A percentile compares a stretch with the other conserved stretches of the same genome.
Evolutionary conservation across 2,888 invertebrate genomes (phyloP).

Genomic region (Imbricaverruca yamaguchii): DNA sequence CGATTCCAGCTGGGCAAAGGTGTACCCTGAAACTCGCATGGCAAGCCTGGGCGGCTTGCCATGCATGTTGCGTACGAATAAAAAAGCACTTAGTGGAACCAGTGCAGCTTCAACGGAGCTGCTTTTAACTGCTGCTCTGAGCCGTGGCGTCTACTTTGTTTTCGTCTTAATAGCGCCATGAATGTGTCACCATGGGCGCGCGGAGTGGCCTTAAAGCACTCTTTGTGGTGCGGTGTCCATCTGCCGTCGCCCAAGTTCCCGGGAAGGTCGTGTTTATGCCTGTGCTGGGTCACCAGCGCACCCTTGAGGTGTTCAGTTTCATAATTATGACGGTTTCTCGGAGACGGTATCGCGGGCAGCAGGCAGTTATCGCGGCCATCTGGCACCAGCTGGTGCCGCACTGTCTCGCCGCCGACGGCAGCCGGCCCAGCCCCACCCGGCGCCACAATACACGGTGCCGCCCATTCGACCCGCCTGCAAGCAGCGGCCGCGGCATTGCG

Average conservation of each 20-base stretch:
- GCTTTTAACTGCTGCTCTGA: neutral
- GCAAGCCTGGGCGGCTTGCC: too few relatives aligned
- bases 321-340: constrained; percentile 7
- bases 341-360: neutral
- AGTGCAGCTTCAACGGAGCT: neutral
- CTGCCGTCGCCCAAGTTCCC: neutral
- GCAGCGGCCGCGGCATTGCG: too few relatives aligned
- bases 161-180: neutral
- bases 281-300: neutral
- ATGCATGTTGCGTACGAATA: neutral
- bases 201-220: neutral
- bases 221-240: neutral
- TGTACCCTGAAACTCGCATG: too few relatives aligned
- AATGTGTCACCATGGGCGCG: neutral
- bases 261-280: neutral
- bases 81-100: neutral
- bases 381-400: neutral
- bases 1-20: too few relatives aligned
- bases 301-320: constrained; percentile 2
- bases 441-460: neutral
- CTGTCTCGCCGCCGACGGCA: too few relatives aligned
- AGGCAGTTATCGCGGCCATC: neutral
- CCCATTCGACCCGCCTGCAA: too few relatives aligned
- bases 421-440: too few relatives aligned
- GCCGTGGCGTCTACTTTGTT: too few relatives aligned